Base-by-base conservation (phyloP, 2,113 vertebrate species). In the human region DNA sequence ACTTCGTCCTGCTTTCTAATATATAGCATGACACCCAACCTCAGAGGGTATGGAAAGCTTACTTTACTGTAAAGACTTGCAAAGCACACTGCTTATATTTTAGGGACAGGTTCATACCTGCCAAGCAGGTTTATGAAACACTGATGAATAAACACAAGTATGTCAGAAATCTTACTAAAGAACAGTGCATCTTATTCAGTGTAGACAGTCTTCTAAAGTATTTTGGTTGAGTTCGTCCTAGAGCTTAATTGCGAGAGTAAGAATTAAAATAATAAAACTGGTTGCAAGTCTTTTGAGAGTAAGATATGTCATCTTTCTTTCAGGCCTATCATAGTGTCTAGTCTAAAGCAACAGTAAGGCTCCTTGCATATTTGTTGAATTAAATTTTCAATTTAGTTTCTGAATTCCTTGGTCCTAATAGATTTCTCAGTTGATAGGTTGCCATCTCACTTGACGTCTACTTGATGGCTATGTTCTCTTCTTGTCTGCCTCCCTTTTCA, bases 51-150 rank as follows among this genome's bases (percentile, higher is more conserved):
- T 73, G 84, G 83, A 72, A 82, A 52, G 3, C 27, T 55, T 61
- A 45, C 64, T 95, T 76, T 96, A 16, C 86, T 89, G 4, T 79
- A 80, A 78, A 81, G 85, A n/a, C 89, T 57, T 93, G 22, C 43
- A 91, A 81, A 82, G 59, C 16, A 1, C 2, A 40, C 93, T 75
- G 25, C 20, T 57, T 82, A 55, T 91, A 92, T 97, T 30, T 22
- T 93, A 92, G 94, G 83, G 90, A 17, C 75, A 92, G 45, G 43
- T 96, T 89, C 32, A 80, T 16, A 90, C 70, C 8, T 32, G 5
- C 91, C 35, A 89, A 95, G 22, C 35, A 93, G 79, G 64, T 90
- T 97, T 95, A 59, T 78, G 76, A 23, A 97, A 94, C 38, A 61
- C 84, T 95, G 1, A 10, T 73, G 79, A 96, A 59, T 64, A 85